Evolutionary conservation across 2,113 vertebrate species (phyloP).

Genomic region (Neotragus pygmaeus): DNA sequence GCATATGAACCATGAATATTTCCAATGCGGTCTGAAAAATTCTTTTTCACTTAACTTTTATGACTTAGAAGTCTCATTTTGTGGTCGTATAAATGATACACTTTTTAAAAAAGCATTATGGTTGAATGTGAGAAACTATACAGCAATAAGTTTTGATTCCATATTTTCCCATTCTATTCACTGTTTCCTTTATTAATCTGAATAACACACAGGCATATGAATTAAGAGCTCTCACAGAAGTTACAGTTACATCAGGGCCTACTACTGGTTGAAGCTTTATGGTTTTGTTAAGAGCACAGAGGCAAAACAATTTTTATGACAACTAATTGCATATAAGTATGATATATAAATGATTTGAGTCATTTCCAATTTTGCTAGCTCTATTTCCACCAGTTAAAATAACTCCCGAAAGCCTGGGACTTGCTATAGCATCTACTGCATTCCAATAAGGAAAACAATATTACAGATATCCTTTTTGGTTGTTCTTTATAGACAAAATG

Average conservation of each 20-base stretch:
- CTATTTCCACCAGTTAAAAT: background rate
- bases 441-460: background rate
- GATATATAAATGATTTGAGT: background rate
- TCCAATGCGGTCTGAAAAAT: background rate
- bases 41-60: background rate
- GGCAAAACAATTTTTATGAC: background rate
- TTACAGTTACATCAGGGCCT: background rate
- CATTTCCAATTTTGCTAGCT: background rate
- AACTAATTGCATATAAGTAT: background rate
- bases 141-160: background rate
- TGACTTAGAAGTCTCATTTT: background rate
- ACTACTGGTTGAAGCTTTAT: background rate
- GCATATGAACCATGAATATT: background rate
- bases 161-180: background rate
- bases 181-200: background rate
- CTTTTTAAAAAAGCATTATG: background rate
- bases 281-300: background rate
- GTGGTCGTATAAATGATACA: background rate
- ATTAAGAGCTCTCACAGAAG: background rate
- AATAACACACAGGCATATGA: background rate
- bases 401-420: background rate
- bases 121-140: background rate
- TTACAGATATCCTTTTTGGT: background rate
- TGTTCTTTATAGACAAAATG: background rate
- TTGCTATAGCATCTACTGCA: background rate